Percentiles rank a stretch among this genome's conserved stretches.
Conservation (phyloP, 2,113 vertebrate genomes). For the Calonectris borealis region DNA sequence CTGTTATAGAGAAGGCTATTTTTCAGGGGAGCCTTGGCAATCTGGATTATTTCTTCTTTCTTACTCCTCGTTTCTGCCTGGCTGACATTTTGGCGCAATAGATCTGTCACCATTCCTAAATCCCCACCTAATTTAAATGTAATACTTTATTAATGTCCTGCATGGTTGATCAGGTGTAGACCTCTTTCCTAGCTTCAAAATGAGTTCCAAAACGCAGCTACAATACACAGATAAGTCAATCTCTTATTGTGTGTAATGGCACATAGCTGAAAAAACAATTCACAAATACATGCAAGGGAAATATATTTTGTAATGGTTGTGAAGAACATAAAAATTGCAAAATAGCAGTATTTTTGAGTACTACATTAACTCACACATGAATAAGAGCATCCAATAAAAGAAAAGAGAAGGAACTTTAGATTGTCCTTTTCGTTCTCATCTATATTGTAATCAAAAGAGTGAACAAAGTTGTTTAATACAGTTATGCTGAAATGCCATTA, state of each 20-base stretch:
- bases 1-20: conserved; percentile 37
- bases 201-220: neutral
- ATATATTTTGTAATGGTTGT: neutral
- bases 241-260: neutral
- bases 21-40: neutral
- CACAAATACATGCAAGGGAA: neutral
- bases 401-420: neutral
- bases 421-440: neutral
- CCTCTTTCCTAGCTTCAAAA: neutral
- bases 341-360: neutral
- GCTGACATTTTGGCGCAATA: conserved; percentile 53
- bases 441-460: neutral
- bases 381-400: neutral
- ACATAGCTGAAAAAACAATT: neutral
- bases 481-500: neutral
- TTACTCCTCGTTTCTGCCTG: conserved; percentile 41
- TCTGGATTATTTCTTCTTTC: conserved; percentile 16
- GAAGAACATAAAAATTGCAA: neutral
- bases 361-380: neutral
- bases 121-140: neutral
- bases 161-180: neutral
- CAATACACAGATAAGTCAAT: neutral
- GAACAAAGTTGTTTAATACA: neutral
- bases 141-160: conserved; percentile 1
- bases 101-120: conserved; percentile 64